phyloP scores from a whole-genome alignment of 2,888 invertebrate genomes.

The Ceraclea dissimilis region DNA sequence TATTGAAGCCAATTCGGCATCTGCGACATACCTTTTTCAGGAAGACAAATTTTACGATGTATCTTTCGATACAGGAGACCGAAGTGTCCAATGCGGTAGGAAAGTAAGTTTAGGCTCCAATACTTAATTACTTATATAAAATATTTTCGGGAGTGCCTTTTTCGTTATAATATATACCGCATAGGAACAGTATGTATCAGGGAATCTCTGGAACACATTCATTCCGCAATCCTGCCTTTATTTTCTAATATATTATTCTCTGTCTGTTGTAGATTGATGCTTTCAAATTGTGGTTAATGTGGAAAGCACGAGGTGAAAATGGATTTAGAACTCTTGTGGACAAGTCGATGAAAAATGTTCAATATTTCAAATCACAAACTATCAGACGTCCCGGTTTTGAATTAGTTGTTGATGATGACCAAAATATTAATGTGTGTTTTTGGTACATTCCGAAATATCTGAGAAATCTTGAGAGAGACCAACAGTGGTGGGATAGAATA shows the following conservation, averaged over 20 bases:
- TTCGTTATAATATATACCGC: too few relatives aligned
- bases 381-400: conserved; percentile 50
- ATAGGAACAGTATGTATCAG: too few relatives aligned
- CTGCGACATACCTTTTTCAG: conserved; percentile 73
- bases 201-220: neutral
- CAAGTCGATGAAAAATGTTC: conserved; percentile 54
- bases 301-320: conserved; percentile 69
- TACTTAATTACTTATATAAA: neutral
- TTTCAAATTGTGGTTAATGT: conserved; percentile 89
- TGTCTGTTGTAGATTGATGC: conserved; percentile 75
- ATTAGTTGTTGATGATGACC: conserved; percentile 49
- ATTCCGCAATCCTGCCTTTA: too few relatives aligned
- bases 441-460: conserved; percentile 71
- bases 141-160: too few relatives aligned
- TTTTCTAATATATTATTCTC: too few relatives aligned
- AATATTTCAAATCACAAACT: conserved; percentile 50
- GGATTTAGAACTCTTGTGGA: conserved; percentile 57
- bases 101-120: conserved; percentile 54
- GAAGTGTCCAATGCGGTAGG: conserved; percentile 86
- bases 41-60: conserved; percentile 80
- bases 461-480: conserved; percentile 38
- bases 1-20: conserved; percentile 60
- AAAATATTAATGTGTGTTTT: conserved; percentile 83
- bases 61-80: conserved; percentile 74
- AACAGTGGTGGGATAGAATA: conserved; percentile 47